phyloP scores from a whole-genome alignment of 2,113 vertebrate genomes.

The Columbina picui region DNA sequence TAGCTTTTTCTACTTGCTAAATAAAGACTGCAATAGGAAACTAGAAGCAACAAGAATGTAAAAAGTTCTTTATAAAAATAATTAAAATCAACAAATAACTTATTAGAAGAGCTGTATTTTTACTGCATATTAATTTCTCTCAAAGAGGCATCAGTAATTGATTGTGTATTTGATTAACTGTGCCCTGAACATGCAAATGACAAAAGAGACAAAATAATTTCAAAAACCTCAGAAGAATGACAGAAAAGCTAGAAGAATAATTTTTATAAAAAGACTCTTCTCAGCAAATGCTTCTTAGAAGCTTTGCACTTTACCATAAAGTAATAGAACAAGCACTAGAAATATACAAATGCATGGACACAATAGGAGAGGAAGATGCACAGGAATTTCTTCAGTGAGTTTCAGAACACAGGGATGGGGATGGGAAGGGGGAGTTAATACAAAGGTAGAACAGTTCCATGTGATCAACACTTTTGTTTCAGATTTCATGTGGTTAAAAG shows the following conservation, averaged over 20 bases:
- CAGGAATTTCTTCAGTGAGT: not conserved
- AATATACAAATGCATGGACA: not conserved
- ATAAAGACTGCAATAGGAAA: not conserved
- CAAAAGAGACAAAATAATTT: constrained; percentile 56
- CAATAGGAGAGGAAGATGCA: not conserved
- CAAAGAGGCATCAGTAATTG: constrained; percentile 18
- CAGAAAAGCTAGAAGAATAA: constrained; percentile 17
- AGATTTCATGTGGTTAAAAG: not conserved
- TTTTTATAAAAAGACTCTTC: not conserved
- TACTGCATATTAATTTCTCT: not conserved
- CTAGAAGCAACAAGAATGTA: not conserved
- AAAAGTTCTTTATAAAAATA: not conserved
- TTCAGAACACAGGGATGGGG: not conserved
- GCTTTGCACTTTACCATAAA: constrained; percentile 1
- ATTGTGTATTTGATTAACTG: constrained; percentile 32
- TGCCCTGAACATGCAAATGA: constrained; percentile 22
- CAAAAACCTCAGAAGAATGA: constrained; percentile 38
- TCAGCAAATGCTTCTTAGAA: constrained; percentile 19
- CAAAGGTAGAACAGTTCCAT: not conserved
- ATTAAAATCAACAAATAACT: constrained; percentile 39
- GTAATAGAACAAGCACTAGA: not conserved
- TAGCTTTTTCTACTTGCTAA: not conserved
- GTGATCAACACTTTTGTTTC: not conserved
- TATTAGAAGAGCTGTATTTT: constrained; percentile 35
- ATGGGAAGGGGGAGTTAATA: not conserved